Evolutionary conservation across 2,113 vertebrate species (phyloP).

Genomic region (Boleophthalmus pectinirostris): DNA sequence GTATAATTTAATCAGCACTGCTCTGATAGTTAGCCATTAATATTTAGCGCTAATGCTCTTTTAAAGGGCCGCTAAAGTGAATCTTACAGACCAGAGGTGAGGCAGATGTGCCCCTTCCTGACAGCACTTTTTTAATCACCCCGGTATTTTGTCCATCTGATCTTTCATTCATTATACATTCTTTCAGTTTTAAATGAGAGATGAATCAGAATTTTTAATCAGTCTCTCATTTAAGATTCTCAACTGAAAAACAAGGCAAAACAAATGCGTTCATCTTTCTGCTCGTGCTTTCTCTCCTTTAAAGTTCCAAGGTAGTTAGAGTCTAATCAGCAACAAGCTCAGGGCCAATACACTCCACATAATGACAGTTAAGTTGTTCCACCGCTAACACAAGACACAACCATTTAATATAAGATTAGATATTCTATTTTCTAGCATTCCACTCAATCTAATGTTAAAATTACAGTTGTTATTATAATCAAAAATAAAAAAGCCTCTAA

Average conservation of each 20-base stretch:
- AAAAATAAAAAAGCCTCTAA: too few species aligned
- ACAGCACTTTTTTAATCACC: not conserved
- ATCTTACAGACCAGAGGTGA: slow-evolving; percentile 34
- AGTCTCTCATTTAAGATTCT: not conserved
- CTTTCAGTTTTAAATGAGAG: not conserved
- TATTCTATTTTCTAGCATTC: too few species aligned
- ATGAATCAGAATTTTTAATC: not conserved
- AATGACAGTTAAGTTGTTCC: too few species aligned
- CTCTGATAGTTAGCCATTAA: slow-evolving; percentile 63
- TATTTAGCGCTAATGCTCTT: slow-evolving; percentile 59
- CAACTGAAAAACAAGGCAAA: not conserved
- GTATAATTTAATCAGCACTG: slow-evolving; percentile 67
- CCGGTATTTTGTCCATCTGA: not conserved
- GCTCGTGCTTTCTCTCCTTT: too few species aligned
- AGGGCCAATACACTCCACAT: too few species aligned
- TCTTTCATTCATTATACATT: not conserved
- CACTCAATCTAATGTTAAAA: too few species aligned
- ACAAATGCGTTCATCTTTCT: too few species aligned
- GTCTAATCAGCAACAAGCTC: too few species aligned
- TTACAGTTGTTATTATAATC: too few species aligned
- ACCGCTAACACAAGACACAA: too few species aligned
- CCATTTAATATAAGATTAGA: too few species aligned
- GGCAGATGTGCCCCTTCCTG: slow-evolving; percentile 18
- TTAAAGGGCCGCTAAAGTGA: slow-evolving; percentile 32
- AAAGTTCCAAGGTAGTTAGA: too few species aligned